phyloP scores from a whole-genome alignment of 1,140 invertebrate species.

The Alviniconcha marisindica region DNA sequence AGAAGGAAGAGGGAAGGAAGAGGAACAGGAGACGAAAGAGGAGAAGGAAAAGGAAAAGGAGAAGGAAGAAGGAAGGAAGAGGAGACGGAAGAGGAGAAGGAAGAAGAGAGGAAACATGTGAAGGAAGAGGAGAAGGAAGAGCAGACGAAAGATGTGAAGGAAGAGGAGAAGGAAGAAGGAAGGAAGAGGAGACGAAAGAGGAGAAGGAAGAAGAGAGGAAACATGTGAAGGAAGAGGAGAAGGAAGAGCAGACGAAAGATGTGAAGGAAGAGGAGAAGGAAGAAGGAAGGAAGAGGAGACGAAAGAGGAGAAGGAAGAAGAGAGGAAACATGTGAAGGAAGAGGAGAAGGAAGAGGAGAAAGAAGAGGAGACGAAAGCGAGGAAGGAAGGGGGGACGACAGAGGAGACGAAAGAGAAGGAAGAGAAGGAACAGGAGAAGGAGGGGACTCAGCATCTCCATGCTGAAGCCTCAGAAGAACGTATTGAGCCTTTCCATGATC shows the following conservation, averaged over 20 bases:
- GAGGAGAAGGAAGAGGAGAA: background rate
- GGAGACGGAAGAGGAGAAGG: background rate
- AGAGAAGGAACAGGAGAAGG: background rate
- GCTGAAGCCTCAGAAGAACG: too few species aligned
- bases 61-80: background rate
- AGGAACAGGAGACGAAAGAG: too few species aligned
- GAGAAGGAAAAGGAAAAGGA: too few species aligned
- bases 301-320: slow-evolving; percentile 6
- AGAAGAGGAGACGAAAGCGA: background rate
- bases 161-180: too few species aligned
- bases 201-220: background rate
- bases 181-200: background rate
- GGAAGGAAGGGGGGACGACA: background rate
- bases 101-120: too few species aligned
- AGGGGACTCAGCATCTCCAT: background rate
- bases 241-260: too few species aligned
- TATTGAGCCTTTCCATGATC: too few species aligned
- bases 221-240: background rate
- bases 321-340: slow-evolving; percentile 28
- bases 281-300: too few species aligned
- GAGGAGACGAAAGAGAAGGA: background rate
- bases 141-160: too few species aligned
- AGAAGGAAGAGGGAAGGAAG: too few species aligned
- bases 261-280: background rate
- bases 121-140: too few species aligned